Conservation (phyloP, 1,140 invertebrate genomes). For the Popillia japonica region DNA sequence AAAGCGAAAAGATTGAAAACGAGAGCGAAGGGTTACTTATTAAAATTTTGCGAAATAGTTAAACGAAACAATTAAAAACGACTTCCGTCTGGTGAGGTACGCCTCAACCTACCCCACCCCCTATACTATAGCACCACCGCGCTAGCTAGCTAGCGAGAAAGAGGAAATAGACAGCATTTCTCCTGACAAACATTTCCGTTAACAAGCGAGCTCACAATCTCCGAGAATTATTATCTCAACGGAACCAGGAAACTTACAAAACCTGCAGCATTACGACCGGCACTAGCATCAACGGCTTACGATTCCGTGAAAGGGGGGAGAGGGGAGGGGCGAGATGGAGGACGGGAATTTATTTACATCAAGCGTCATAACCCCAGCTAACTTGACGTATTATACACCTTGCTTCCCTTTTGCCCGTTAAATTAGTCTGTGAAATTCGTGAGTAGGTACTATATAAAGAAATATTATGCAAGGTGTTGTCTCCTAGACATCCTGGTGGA, state of each 20-base stretch:
- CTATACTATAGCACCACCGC: not conserved
- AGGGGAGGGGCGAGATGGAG: not conserved
- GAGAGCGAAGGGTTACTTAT: not conserved
- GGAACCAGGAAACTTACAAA: not conserved
- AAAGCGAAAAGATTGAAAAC: not conserved
- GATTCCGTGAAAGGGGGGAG: too few relatives aligned
- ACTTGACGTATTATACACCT: not conserved
- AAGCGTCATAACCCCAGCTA: constrained; percentile 3
- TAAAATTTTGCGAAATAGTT: not conserved
- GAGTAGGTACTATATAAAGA: too few relatives aligned
- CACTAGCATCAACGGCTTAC: too few relatives aligned
- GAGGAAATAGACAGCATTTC: constrained; percentile 10
- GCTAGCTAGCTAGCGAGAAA: not conserved
- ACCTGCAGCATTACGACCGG: not conserved
- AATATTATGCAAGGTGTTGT: too few relatives aligned
- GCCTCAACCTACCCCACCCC: not conserved
- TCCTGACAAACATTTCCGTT: not conserved
- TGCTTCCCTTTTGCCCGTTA: not conserved
- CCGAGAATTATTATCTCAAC: not conserved
- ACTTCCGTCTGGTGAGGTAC: too few relatives aligned
- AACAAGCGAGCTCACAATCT: not conserved
- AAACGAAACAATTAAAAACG: not conserved
- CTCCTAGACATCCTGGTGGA: too few relatives aligned
- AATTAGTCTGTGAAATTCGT: too few relatives aligned
- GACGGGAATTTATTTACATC: not conserved